Base-by-base conservation (phyloP, 1,140 invertebrate genomes). In the Cylas formicarius region DNA sequence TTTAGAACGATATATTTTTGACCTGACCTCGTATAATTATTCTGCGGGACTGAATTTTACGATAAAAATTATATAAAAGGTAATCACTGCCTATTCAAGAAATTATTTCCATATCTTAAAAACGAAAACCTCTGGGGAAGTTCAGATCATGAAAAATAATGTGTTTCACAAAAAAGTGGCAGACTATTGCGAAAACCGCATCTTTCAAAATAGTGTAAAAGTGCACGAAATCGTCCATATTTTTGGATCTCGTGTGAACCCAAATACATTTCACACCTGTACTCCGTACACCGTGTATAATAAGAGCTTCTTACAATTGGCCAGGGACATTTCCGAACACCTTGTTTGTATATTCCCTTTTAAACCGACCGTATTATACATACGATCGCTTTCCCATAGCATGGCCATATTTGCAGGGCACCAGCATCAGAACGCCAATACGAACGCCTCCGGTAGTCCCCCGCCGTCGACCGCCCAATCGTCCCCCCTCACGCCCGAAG, bases 361-460 rank as follows among this genome's bases (percentile, higher is more conserved):
- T 34, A 5, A 34, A 4, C 7, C 2, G 1, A 3, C 14, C 32
- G 24, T 37, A 16, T 35, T 2, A 11, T 13, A 23, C 14, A 22
- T 37, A 8, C 19, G 19, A 8, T 19, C n/a, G 16, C 9, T 23
- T 23, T 37, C 16, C 9, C 20, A 23, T n/a, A 10, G 14, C 18
- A 10, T 9, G 26, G 33, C 22, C 14, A 28, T 31, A 10, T 36
- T 56, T 43, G 50, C 58, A 65, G 63, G 62, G 52, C 63, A 65
- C 46, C 63, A 65, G 43, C n/a, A n/a, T n/a, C 63, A 63, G 46
- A 61, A 65, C 59, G 60, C 63, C 56, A 61, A 65, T 56, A 64
- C 63, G 36, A 63, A 55, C 58, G 59, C 63, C 56, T 65, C 61
- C 44, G 45, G 60, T 6, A 61, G 61, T 50, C 60, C 60, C 59